phyloP scores from a whole-genome alignment of 2,888 invertebrate genomes.

The Caenorhabditis virilis region DNA sequence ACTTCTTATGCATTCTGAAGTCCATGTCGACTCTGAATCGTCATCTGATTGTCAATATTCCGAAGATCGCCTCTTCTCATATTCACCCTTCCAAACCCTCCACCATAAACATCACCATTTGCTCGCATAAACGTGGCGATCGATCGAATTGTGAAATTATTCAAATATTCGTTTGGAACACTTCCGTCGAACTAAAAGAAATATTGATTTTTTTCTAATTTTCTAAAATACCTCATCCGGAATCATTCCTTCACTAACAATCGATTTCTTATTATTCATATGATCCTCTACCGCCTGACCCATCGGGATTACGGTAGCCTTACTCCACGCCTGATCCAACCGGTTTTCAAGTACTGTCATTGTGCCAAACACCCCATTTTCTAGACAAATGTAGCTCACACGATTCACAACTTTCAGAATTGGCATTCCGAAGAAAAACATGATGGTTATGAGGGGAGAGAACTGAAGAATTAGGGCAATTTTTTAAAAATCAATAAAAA shows the following conservation, averaged over 20 bases:
- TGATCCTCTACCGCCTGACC: conserved; percentile 5
- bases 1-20: too few species aligned
- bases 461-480: conserved; percentile 16
- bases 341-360: conserved; percentile 49
- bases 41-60: conserved; percentile 28
- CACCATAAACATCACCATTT: conserved; percentile 51
- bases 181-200: conserved; percentile 15
- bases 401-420: conserved; percentile 55
- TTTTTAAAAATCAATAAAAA: too few species aligned
- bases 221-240: conserved; percentile 15
- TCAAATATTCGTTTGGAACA: conserved; percentile 44
- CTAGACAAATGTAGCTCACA: conserved; percentile 50
- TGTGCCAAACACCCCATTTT: conserved; percentile 52
- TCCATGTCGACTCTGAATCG: too few species aligned
- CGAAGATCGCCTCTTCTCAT: conserved; percentile 46
- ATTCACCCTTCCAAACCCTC: conserved; percentile 53
- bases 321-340: conserved; percentile 35
- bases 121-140: conserved; percentile 55
- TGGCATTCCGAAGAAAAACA: conserved; percentile 57
- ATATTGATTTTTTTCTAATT: neutral
- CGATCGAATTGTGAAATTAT: conserved; percentile 54
- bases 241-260: conserved; percentile 28
- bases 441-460: conserved; percentile 43
- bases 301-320: conserved; percentile 18
- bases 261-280: conserved; percentile 12